A percentile compares a stretch with the other conserved stretches of the same genome.
Evolutionary conservation across 1,140 invertebrate genomes (phyloP).

Genomic region (Nylanderia fulva): DNA sequence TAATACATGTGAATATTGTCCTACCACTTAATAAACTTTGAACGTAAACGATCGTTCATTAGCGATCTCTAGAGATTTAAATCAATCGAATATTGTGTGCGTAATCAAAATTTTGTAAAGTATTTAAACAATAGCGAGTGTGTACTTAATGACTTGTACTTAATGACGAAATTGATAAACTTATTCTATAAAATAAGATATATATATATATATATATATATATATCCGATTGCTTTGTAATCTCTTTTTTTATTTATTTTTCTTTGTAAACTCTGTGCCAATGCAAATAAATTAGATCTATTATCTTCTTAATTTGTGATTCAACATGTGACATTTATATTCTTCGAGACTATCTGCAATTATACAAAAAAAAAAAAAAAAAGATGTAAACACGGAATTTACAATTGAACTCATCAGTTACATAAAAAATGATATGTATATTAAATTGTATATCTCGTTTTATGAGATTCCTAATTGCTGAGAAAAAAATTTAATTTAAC

Average conservation of each 20-base stretch:
- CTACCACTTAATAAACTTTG: background rate
- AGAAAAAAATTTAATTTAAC: background rate
- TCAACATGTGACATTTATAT: background rate
- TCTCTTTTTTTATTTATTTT: constrained; percentile 45
- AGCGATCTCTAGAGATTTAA: background rate
- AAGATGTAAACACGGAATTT: constrained; percentile 8
- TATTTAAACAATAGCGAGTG: constrained; percentile 20
- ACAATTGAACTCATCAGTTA: background rate
- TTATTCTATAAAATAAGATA: constrained; percentile 12
- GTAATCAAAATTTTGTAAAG: constrained; percentile 20
- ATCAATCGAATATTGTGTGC: background rate
- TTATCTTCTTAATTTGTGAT: background rate
- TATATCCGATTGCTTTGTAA: constrained; percentile 26
- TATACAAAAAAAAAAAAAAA: constrained; percentile 2
- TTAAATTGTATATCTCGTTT: background rate
- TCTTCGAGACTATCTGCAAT: background rate
- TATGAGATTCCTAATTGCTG: background rate
- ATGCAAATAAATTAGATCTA: constrained; percentile 36
- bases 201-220: too few relatives aligned
- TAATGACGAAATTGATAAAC: constrained; percentile 8
- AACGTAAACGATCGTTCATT: background rate
- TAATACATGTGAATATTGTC: background rate
- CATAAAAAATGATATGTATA: constrained; percentile 1
- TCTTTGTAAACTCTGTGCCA: constrained; percentile 41
- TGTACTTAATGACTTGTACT: too few relatives aligned